phyloP scores from a whole-genome alignment of 2,797 vertebrate genomes.

The Champsocephalus esox region DNA sequence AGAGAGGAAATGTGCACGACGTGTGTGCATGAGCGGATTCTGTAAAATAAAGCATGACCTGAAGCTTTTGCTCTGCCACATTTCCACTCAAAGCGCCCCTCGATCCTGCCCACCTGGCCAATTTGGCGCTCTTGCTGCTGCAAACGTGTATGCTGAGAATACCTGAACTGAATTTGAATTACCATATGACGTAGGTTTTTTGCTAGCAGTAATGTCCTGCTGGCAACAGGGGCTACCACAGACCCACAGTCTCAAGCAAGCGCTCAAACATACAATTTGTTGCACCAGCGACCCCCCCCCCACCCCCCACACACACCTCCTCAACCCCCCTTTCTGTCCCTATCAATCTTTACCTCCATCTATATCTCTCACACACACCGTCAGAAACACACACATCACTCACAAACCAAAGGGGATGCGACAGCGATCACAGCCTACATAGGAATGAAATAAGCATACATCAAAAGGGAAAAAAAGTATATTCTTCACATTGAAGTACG shows the following conservation, averaged over 20 bases:
- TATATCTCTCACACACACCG: background rate
- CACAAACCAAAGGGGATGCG: slow-evolving; percentile 57
- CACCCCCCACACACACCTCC: slow-evolving; percentile 16
- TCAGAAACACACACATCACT: slow-evolving; percentile 38
- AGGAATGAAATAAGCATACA: slow-evolving; percentile 12
- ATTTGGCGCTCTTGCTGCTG: slow-evolving; percentile 73
- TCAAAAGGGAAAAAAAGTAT: slow-evolving; percentile 35
- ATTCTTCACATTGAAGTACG: slow-evolving; percentile 39
- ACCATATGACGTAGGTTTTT: slow-evolving; percentile 85
- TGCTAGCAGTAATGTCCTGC: slow-evolving; percentile 79
- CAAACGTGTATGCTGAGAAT: slow-evolving; percentile 82
- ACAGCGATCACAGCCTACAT: slow-evolving; percentile 46
- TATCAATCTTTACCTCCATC: slow-evolving; percentile 39
- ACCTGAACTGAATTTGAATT: slow-evolving; percentile 89
- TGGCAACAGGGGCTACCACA: slow-evolving; percentile 80
- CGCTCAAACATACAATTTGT: slow-evolving; percentile 75
- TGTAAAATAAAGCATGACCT: slow-evolving; percentile 39
- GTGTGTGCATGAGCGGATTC: slow-evolving; percentile 15
- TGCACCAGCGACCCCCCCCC: slow-evolving; percentile 61
- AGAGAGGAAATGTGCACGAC: background rate
- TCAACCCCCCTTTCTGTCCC: slow-evolving; percentile 33
- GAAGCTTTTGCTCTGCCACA: slow-evolving; percentile 33
- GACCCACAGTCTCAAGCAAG: slow-evolving; percentile 48
- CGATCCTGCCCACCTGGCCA: slow-evolving; percentile 74
- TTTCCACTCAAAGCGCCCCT: slow-evolving; percentile 50